Base-by-base conservation (phyloP, 2,113 vertebrate genomes). In the Alosa alosa region DNA sequence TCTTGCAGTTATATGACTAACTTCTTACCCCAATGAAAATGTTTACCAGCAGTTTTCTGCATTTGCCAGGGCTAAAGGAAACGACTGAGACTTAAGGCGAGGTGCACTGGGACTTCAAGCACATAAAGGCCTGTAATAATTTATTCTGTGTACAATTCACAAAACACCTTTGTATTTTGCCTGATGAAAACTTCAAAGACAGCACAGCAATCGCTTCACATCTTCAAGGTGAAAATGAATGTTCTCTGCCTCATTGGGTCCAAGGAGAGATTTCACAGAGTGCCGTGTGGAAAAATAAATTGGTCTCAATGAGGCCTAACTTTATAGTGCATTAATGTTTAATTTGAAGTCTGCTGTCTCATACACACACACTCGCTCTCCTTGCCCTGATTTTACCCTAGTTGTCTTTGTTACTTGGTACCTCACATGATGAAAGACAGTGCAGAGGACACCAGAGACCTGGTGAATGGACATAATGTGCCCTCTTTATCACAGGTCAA, bases 221-320 rank as follows among this genome's bases (percentile, higher is more conserved):
- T 86, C 87, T 86, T 81, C 82, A 90, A 87, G 89, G 87, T 87
- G 86, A 90, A 81, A 41, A 81, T 50, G 44, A 39, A 78, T 45
- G 44, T 64, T n/a, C 84, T 85, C 20, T 41, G 9, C 84, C 44
- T 84, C 82, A 82, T 85, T 68, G 82, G 64, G 52, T 45, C 50
- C 49, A 55, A 49, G 60, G 47, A 52, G 83, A 82, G 85, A 88
- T 36, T 85, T 60, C 78, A 82, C 18, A 36, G 81, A 81, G 86
- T 82, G 75, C 84, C 82, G 22, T 17, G 13, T 50, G 72, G 87
- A 86, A 86, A 86, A 86, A 64, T 89, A 86, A 89, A 89, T 89
- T 89, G 86, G 88, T 89, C 88, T 89, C 88, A 86, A 84, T 84
- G 88, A 89, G 88, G 84, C 86, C 50, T 86, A 15, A 84, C 81